A percentile compares a stretch with the other conserved stretches of the same genome.
phyloP scores from a whole-genome alignment of 2,797 vertebrate genomes.

The Mionectes olivaceus region DNA sequence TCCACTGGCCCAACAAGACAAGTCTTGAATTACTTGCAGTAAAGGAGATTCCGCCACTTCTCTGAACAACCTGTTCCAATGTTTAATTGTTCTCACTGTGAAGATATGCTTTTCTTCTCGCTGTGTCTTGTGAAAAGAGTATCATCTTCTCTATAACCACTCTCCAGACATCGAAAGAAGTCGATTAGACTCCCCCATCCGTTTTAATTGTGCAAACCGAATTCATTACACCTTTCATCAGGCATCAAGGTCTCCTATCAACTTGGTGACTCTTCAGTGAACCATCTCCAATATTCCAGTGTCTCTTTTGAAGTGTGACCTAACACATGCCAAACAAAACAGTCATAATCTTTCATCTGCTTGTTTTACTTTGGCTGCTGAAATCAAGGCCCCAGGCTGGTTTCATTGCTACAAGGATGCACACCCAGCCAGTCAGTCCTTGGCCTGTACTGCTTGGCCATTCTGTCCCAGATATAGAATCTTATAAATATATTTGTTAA shows the following conservation, averaged over 20 bases:
- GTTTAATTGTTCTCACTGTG: not conserved
- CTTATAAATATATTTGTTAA: not conserved
- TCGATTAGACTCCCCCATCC: not conserved
- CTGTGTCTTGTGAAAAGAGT: not conserved
- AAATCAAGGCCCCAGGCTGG: not conserved
- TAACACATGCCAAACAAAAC: not conserved
- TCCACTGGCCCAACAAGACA: not conserved
- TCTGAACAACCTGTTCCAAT: not conserved
- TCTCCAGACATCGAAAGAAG: not conserved
- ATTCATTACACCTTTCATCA: not conserved
- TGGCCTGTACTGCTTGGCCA: not conserved
- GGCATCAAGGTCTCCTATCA: not conserved
- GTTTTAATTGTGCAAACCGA: not conserved
- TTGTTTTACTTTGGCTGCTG: not conserved
- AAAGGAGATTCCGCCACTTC: not conserved
- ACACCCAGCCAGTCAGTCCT: not conserved
- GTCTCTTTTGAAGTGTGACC: not conserved
- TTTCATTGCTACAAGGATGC: not conserved
- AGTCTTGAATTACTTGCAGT: not conserved
- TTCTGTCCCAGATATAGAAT: not conserved
- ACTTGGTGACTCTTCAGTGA: not conserved
- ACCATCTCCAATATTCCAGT: not conserved
- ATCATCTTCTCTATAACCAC: not conserved
- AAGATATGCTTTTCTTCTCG: not conserved
- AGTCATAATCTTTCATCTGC: not conserved